Conservation (phyloP, 2,888 invertebrate genomes). For the Luperina nickerlii region DNA sequence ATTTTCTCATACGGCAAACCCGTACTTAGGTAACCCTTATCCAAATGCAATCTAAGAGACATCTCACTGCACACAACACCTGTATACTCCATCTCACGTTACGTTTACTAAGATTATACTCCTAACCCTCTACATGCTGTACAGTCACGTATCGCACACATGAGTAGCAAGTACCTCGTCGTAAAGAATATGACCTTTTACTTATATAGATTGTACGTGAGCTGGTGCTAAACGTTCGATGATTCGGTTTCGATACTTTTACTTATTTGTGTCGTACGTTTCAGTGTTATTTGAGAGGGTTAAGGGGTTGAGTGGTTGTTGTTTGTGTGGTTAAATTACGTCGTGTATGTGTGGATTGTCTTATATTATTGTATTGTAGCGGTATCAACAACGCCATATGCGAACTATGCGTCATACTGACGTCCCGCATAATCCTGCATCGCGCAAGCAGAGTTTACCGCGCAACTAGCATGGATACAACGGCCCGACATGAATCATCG, state of each 20-base stretch:
- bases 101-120: constrained; percentile 35
- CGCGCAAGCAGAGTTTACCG: too few relatives aligned
- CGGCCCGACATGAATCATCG: too few relatives aligned
- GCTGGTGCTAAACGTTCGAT: constrained; percentile 71
- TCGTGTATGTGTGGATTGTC: background rate
- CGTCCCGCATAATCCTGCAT: too few relatives aligned
- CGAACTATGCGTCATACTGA: too few relatives aligned
- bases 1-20: background rate
- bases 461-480: too few relatives aligned
- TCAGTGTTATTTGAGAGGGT: constrained; percentile 63
- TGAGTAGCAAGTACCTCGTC: constrained; percentile 58
- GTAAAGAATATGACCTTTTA: constrained; percentile 81
- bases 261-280: constrained; percentile 64
- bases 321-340: constrained; percentile 8
- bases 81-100: constrained; percentile 8
- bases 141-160: constrained; percentile 49
- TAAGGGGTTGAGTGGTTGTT: constrained; percentile 42
- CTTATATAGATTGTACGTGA: constrained; percentile 77
- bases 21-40: background rate
- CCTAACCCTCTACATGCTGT: constrained; percentile 39
- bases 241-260: constrained; percentile 62
- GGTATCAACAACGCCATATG: too few relatives aligned
- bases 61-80: background rate
- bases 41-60: background rate
- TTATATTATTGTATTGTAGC: background rate